Percentiles rank a stretch among this genome's conserved stretches.
These are phyloP conservation scores for Tiliqua scincoides DNA, from an alignment of 2,113 vertebrate species.

Conservation along the genomic window DNA sequence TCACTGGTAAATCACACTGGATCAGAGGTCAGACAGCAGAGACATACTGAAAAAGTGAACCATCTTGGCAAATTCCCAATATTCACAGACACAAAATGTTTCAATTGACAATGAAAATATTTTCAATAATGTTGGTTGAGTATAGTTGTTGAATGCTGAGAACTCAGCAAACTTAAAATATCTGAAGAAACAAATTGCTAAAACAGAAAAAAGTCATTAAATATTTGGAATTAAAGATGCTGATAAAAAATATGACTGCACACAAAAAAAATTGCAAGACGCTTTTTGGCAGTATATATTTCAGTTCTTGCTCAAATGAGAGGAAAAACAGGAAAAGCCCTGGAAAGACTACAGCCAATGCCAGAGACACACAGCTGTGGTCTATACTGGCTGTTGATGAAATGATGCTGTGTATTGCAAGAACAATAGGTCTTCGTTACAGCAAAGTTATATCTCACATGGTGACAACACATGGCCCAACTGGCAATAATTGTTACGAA, in stretches of 20 bases:
- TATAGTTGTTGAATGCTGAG: background rate
- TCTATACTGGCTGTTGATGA: background rate
- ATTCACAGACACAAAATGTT: conserved; percentile 23
- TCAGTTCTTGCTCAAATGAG: background rate
- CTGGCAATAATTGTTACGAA: background rate
- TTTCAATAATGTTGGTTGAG: background rate
- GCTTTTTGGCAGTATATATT: background rate
- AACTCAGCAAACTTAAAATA: background rate
- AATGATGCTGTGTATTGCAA: background rate
- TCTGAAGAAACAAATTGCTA: background rate
- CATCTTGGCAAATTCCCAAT: conserved; percentile 36
- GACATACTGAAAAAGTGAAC: conserved; percentile 46
- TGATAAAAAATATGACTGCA: too few species aligned
- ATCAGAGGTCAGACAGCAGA: conserved; percentile 56
- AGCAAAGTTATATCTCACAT: background rate
- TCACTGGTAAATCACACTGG: conserved; percentile 19
- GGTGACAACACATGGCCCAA: background rate
- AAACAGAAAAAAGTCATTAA: background rate
- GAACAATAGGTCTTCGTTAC: background rate
- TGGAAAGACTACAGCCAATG: background rate
- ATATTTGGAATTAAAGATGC: background rate
- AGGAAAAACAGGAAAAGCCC: background rate
- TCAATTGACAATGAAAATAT: background rate
- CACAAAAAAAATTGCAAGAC: background rate
- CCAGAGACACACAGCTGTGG: background rate